Conservation (phyloP, 2,888 invertebrate species). For the Phyllotreta striolata region DNA sequence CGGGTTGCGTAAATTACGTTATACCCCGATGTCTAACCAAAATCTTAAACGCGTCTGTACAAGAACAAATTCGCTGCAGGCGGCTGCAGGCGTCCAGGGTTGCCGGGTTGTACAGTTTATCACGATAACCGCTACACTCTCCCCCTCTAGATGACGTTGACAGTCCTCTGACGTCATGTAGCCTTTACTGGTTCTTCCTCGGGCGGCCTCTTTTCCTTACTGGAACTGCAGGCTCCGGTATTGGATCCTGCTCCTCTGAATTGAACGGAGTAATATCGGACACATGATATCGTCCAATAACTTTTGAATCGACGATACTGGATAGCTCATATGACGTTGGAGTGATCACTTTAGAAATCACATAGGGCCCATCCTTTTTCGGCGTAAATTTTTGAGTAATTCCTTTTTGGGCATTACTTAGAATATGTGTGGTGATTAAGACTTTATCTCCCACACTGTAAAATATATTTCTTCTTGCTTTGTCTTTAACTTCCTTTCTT, state of each 20-base stretch:
- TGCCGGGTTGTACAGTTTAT: no score
- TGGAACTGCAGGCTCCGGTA: background rate
- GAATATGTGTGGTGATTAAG: slow-evolving; percentile 4
- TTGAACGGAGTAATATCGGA: background rate
- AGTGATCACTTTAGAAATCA: slow-evolving; percentile 23
- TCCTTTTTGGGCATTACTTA: slow-evolving; percentile 9
- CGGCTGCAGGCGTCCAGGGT: no score
- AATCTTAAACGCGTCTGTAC: no score
- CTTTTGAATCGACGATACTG: background rate
- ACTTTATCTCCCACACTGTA: slow-evolving; percentile 15
- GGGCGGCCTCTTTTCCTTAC: no score
- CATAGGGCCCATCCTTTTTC: slow-evolving; percentile 28
- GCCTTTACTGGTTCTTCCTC: background rate
- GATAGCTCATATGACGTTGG: slow-evolving; percentile 25
- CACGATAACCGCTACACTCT: no score
- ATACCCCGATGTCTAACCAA: no score
- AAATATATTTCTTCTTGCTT: slow-evolving; percentile 15
- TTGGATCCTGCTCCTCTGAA: background rate
- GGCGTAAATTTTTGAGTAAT: slow-evolving; percentile 28
- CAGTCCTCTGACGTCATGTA: background rate
- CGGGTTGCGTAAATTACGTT: no score
- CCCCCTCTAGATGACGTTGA: slow-evolving; percentile 1
- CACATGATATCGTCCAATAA: background rate
- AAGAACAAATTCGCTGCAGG: no score
- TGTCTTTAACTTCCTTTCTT: slow-evolving; percentile 4